phyloP scores from a whole-genome alignment of 2,113 vertebrate genomes.

The Cisticola juncidis region DNA sequence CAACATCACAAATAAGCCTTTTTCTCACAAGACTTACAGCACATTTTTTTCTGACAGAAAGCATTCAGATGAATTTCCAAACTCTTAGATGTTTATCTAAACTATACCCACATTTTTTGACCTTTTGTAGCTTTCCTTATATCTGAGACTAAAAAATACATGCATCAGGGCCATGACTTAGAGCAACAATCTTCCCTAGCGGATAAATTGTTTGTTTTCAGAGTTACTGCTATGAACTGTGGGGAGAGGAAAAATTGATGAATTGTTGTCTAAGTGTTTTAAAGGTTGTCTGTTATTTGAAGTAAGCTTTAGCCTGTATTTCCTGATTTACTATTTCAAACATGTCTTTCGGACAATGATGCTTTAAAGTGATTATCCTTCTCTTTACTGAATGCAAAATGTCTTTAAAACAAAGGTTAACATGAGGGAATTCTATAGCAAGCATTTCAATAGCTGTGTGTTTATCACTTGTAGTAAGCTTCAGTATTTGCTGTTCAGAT shows the following conservation, averaged over 20 bases:
- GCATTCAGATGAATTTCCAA: neutral
- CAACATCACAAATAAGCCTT: conserved; percentile 25
- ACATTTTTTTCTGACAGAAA: conserved; percentile 8
- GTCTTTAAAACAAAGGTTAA: neutral
- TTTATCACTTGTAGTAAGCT: neutral
- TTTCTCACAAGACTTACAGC: conserved; percentile 20
- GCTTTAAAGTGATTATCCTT: neutral
- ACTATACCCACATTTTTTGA: conserved; percentile 35
- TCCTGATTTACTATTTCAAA: neutral
- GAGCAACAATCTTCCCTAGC: neutral
- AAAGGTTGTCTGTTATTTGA: neutral
- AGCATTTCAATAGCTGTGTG: neutral
- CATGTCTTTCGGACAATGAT: neutral
- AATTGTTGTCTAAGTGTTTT: neutral
- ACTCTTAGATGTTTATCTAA: conserved; percentile 28
- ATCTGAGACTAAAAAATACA: neutral
- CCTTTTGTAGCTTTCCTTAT: conserved; percentile 7
- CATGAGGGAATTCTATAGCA: neutral
- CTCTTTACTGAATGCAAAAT: neutral
- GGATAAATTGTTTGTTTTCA: neutral
- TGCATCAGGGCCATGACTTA: neutral
- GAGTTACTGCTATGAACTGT: neutral
- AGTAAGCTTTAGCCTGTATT: neutral
- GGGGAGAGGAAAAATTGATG: neutral
- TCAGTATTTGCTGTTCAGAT: neutral